These are phyloP conservation scores for Manis crassicaudata DNA, from an alignment of 2,797 vertebrate genomes.

Conservation along the genomic window DNA sequence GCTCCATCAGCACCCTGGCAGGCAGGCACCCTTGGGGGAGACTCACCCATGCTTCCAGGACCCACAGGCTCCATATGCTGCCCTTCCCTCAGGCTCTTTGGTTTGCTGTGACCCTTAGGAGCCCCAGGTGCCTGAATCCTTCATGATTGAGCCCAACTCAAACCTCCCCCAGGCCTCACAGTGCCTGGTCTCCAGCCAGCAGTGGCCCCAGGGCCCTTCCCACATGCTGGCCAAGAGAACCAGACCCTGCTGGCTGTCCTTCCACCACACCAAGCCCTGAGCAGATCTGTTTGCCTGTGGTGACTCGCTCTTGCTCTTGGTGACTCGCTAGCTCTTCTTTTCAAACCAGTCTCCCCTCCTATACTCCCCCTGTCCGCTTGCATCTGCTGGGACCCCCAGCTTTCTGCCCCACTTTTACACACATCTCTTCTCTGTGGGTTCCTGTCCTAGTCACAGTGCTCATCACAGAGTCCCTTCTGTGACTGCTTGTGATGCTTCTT, in stretches of 20 bases:
- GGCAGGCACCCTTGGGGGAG: not conserved
- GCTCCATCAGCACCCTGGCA: too few species aligned
- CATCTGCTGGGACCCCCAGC: not conserved
- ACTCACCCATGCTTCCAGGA: fast-evolving
- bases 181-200: not conserved
- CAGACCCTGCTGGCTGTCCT: not conserved
- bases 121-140: not conserved
- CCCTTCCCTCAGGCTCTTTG: not conserved
- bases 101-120: not conserved
- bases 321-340: not conserved
- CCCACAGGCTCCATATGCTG: too few species aligned
- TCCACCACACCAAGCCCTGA: fast-evolving
- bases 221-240: not conserved
- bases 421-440: not conserved
- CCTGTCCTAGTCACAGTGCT: not conserved
- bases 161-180: not conserved
- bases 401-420: not conserved
- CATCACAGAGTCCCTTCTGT: not conserved
- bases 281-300: not conserved
- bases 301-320: not conserved
- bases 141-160: not conserved
- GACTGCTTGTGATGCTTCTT: not conserved
- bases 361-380: not conserved
- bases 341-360: not conserved
- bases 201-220: too few species aligned